Conservation (phyloP, 1,140 invertebrate species). For the Aphelinus atriplicis region DNA sequence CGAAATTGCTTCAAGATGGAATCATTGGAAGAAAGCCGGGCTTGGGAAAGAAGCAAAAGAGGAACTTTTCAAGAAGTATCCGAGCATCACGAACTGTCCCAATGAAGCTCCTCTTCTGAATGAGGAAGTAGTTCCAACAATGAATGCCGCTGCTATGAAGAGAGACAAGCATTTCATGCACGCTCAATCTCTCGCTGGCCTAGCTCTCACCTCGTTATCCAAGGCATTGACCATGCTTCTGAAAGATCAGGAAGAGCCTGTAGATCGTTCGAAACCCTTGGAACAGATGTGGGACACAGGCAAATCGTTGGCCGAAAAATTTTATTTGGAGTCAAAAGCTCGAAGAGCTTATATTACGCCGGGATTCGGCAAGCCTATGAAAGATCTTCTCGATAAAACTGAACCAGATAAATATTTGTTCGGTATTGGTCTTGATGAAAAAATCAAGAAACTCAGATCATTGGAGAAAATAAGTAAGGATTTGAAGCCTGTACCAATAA, state of each 20-base stretch:
- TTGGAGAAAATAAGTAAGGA: background rate
- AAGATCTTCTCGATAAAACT: background rate
- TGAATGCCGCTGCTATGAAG: slow-evolving; percentile 24
- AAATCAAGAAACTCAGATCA: slow-evolving; percentile 1
- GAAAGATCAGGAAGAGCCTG: background rate
- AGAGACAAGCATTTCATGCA: background rate
- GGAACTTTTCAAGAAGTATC: too few relatives aligned
- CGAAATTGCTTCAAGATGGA: too few relatives aligned
- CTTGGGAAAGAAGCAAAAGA: too few relatives aligned
- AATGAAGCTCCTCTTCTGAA: slow-evolving; percentile 9
- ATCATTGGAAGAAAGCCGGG: too few relatives aligned
- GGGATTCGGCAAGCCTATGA: background rate
- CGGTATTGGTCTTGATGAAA: slow-evolving; percentile 19
- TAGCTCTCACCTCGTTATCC: background rate
- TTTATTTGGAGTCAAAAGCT: background rate
- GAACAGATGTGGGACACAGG: background rate
- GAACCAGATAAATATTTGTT: slow-evolving; percentile 10
- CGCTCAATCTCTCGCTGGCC: background rate
- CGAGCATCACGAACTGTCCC: too few relatives aligned
- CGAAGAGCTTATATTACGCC: background rate
- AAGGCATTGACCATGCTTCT: slow-evolving; percentile 2
- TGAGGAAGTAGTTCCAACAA: background rate
- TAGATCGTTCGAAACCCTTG: background rate
- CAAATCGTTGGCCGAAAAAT: background rate
- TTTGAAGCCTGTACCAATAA: background rate